Percentiles rank a stretch among this genome's conserved stretches.
phyloP scores from a whole-genome alignment of 2,113 vertebrate species.

The Pyrgilauda ruficollis region DNA sequence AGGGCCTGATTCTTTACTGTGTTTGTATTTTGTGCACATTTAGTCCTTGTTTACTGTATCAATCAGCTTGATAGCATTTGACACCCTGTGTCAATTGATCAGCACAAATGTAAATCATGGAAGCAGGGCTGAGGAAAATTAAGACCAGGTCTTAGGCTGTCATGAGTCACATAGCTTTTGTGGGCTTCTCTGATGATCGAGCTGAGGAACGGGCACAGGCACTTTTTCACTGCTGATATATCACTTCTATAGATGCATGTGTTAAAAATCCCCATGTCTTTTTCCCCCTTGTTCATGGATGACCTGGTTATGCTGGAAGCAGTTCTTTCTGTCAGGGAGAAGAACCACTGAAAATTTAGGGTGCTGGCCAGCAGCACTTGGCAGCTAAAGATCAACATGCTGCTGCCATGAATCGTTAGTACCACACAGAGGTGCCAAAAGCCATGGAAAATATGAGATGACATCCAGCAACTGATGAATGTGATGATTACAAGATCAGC shows the following conservation, averaged over 20 bases:
- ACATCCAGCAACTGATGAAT: conserved; percentile 11
- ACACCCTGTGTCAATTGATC: neutral
- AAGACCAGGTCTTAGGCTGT: neutral
- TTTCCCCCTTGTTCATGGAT: neutral
- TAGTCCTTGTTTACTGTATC: neutral
- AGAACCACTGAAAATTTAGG: conserved; percentile 31
- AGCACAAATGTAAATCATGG: conserved; percentile 5
- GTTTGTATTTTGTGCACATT: neutral
- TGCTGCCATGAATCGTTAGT: conserved; percentile 16
- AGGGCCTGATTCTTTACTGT: neutral
- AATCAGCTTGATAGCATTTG: conserved; percentile 2
- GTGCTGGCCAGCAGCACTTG: conserved; percentile 54
- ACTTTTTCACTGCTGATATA: neutral
- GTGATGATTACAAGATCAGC: conserved; percentile 14
- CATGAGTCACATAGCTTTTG: neutral
- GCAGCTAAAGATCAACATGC: conserved; percentile 26
- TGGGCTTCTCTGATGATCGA: neutral
- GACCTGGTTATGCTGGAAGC: conserved; percentile 32
- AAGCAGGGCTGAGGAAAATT: neutral
- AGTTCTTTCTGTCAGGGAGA: conserved; percentile 39
- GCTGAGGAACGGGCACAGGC: neutral
- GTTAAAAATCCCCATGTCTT: neutral
- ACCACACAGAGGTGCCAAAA: conserved; percentile 23
- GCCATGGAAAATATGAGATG: conserved; percentile 7
- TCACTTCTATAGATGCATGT: neutral